Percentiles rank a stretch among this genome's conserved stretches.
These are phyloP conservation scores for Sebastiscus albofasciatus DNA, from an alignment of 2,797 vertebrate genomes.

Conservation along the genomic window DNA sequence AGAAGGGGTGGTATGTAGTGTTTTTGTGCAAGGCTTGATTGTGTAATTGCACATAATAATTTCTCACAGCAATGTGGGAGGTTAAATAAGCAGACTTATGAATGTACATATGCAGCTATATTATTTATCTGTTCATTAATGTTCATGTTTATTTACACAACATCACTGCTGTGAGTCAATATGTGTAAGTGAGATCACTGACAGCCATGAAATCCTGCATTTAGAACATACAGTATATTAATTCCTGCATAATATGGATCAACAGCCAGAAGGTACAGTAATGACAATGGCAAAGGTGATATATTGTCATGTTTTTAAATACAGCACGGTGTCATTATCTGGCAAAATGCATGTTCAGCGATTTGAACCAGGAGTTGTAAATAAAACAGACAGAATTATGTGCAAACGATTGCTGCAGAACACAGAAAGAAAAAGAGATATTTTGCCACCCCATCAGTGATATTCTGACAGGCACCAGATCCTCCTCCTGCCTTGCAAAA, in stretches of 20 bases:
- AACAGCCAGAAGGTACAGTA: background rate
- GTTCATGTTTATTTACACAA: background rate
- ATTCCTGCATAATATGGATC: background rate
- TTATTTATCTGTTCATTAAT: slow-evolving; percentile 1
- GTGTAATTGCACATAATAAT: background rate
- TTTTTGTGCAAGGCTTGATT: background rate
- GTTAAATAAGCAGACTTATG: background rate
- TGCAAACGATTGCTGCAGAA: background rate
- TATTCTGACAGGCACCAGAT: background rate
- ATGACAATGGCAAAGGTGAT: background rate
- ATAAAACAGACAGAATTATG: background rate
- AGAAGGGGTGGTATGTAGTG: background rate
- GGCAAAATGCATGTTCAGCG: background rate
- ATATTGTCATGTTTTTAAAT: background rate
- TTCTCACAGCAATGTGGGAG: background rate
- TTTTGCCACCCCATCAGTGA: background rate
- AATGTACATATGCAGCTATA: background rate
- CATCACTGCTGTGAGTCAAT: background rate
- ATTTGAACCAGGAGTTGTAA: background rate
- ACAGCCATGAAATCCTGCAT: background rate
- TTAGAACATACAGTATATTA: background rate
- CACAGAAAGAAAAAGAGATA: background rate
- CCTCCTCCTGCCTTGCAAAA: background rate
- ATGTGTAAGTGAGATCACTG: background rate
- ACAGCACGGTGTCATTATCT: background rate